Conservation (phyloP, 2,888 invertebrate genomes). For the Pristionchus exspectatus region DNA sequence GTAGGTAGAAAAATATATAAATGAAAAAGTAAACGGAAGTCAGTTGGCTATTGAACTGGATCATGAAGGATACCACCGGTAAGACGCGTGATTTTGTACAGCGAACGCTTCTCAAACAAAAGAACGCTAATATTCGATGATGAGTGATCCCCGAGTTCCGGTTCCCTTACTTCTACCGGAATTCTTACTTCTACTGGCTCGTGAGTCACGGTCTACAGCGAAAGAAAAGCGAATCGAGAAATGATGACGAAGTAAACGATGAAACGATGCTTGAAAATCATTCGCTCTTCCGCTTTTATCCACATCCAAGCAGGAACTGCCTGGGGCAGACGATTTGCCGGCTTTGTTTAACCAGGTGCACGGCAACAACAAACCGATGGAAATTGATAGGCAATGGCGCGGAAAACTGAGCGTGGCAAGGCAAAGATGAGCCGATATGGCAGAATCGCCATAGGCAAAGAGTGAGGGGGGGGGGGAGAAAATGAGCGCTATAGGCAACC, state of each 20-base stretch:
- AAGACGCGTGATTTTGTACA: neutral
- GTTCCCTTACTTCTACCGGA: neutral
- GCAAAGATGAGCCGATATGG: constrained; percentile 1
- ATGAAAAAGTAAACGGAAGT: no score
- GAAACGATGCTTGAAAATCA: constrained; percentile 4
- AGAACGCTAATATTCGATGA: neutral
- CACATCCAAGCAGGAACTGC: neutral
- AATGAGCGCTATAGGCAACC: neutral
- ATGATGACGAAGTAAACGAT: neutral
- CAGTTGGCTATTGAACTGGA: neutral
- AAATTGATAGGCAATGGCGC: neutral
- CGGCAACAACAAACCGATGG: neutral
- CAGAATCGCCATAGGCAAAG: neutral
- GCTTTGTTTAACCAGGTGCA: neutral
- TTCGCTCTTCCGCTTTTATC: neutral
- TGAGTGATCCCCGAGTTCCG: neutral
- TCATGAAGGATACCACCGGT: neutral
- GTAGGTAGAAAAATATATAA: no score
- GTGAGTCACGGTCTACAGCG: neutral
- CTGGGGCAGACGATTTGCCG: neutral
- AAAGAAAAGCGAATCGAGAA: neutral
- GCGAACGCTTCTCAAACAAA: constrained; percentile 17
- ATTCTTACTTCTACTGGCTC: neutral
- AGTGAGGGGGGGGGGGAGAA: neutral
- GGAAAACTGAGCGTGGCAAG: neutral